Base-by-base conservation (phyloP, 2,797 vertebrate species). In the Enteromius radiatus region DNA sequence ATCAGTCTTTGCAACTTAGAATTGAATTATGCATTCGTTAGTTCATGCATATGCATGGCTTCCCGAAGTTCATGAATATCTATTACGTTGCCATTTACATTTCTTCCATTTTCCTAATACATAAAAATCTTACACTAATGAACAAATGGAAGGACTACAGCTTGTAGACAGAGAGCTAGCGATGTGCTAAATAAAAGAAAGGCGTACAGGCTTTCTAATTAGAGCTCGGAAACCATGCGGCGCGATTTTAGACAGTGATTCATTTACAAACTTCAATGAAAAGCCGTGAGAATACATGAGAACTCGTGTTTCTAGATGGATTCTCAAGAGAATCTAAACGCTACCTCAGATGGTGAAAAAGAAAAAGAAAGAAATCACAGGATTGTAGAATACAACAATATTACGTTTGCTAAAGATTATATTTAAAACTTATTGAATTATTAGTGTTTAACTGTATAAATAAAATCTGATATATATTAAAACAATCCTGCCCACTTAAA, bases 11-110 rank as follows among this genome's bases (percentile, higher is more conserved):
- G 85, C 75, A 71, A 83, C 71, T 83, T 45, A 73, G 84, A 84
- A 83, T 65, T 78, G 84, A 86, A 89, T 89, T 87, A 86, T 84
- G 79, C 86, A 86, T 89, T 80, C 84, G 83, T 80, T 82, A 82
- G 71, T 70, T 87, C 86, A 89, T 89, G 86, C 86, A 87, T 89
- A 87, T 87, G 86, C 88, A 89, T 84, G 76, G 67, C 11, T 79
- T 80, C 78, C 26, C 41, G 68, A 85, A 87, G 75, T 85, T 89
- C 86, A 89, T 86, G 86, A 86, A 89, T 89, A 89, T 86, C 86
- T 89, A 84, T 86, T 86, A 82, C 71, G 74, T 81, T 84, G 76
- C 81, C 71, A 78, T 84, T 86, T 85, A 82, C 83, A 68, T 81
- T 82, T 76, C 68, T 79, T 77, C 81, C 80, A 80, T 85, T 85